These are phyloP conservation scores for Sinelater perroti DNA, from an alignment of 2,888 invertebrate genomes.

Conservation along the genomic window DNA sequence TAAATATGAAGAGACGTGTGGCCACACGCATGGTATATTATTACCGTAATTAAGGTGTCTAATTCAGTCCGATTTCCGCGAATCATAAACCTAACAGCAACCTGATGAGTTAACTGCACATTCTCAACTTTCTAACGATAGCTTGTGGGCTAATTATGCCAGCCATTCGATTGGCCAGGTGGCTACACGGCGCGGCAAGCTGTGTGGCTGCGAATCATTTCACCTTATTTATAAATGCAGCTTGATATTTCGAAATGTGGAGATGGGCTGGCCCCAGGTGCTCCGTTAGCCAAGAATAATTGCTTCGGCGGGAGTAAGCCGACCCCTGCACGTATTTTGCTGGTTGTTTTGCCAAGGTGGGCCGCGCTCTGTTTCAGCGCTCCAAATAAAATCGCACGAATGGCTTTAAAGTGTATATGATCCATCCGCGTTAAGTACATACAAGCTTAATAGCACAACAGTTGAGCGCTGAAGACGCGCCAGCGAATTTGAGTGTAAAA, in stretches of 20 bases:
- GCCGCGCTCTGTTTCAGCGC: constrained; percentile 13
- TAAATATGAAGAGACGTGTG: too few relatives aligned
- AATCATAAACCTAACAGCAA: constrained; percentile 9
- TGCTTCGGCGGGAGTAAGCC: constrained; percentile 30
- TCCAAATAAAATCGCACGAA: too few relatives aligned
- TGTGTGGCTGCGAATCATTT: constrained; percentile 5
- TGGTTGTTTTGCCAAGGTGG: constrained; percentile 29
- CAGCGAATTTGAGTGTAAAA: constrained; percentile 24
- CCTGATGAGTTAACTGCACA: constrained; percentile 18
- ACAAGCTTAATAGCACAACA: too few relatives aligned
- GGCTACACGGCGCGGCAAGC: background rate
- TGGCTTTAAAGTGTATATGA: too few relatives aligned
- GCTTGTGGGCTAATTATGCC: constrained; percentile 9
- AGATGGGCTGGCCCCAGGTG: constrained; percentile 30
- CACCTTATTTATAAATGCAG: constrained; percentile 18
- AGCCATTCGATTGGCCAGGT: constrained; percentile 8
- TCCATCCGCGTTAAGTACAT: too few relatives aligned
- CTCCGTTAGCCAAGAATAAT: constrained; percentile 30
- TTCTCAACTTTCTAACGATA: constrained; percentile 22
- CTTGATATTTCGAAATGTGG: constrained; percentile 23
- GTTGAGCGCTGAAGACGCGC: too few relatives aligned
- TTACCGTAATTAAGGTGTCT: too few relatives aligned
- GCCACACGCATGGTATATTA: too few relatives aligned
- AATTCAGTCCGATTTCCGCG: too few relatives aligned
- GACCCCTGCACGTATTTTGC: constrained; percentile 29